phyloP scores from a whole-genome alignment of 1,140 invertebrate species.

The Epicauta chinensis region DNA sequence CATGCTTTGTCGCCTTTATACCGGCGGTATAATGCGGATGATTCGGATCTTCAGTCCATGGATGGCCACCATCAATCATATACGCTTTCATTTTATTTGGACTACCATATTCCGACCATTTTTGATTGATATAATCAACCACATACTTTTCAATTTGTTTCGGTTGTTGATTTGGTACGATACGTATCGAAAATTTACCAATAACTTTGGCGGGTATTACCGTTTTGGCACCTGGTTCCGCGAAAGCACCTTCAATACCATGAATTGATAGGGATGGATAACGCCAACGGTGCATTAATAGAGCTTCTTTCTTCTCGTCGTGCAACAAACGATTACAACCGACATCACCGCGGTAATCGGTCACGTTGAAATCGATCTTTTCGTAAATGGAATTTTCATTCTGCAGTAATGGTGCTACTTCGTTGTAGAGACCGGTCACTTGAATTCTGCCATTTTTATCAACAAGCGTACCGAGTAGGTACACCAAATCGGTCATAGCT shows the following conservation, averaged over 20 bases:
- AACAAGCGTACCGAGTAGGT: slow-evolving; percentile 74
- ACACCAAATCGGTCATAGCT: slow-evolving; percentile 84
- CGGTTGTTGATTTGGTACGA: slow-evolving; percentile 88
- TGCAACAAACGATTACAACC: slow-evolving; percentile 67
- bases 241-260: slow-evolving; percentile 85
- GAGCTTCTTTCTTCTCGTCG: slow-evolving; percentile 65
- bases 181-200: slow-evolving; percentile 93
- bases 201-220: slow-evolving; percentile 93
- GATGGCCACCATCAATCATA: slow-evolving; percentile 72
- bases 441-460: slow-evolving; percentile 80
- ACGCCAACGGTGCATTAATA: slow-evolving; percentile 88
- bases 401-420: slow-evolving; percentile 65
- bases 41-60: slow-evolving; percentile 89
- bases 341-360: slow-evolving; percentile 69
- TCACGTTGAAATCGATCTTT: slow-evolving; percentile 84
- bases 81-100: slow-evolving; percentile 74
- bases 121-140: slow-evolving; percentile 64
- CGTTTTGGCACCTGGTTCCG: slow-evolving; percentile 87
- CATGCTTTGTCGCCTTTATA: slow-evolving; percentile 76
- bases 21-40: slow-evolving; percentile 90
- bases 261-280: slow-evolving; percentile 86
- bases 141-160: slow-evolving; percentile 69
- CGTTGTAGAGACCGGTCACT: slow-evolving; percentile 72
- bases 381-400: slow-evolving; percentile 76
- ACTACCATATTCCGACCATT: slow-evolving; percentile 67